phyloP scores from a whole-genome alignment of 2,113 vertebrate species.

The Pseudolaguvia tuberculata region DNA sequence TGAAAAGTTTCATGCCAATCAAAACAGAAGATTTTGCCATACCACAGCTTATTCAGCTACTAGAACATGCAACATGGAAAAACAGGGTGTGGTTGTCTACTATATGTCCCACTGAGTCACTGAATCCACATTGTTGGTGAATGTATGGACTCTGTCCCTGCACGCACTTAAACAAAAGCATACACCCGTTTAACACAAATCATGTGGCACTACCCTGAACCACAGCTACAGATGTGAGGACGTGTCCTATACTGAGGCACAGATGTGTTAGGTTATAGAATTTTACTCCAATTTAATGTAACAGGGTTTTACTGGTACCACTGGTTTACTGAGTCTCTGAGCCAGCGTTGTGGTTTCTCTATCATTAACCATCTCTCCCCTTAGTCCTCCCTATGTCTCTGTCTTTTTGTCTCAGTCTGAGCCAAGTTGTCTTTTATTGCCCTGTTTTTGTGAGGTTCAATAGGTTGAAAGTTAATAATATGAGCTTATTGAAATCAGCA shows the following conservation, averaged over 20 bases:
- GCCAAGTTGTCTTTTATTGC: conserved; percentile 20
- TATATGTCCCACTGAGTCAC: conserved; percentile 40
- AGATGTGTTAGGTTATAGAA: conserved; percentile 64
- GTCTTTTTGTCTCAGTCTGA: conserved; percentile 9
- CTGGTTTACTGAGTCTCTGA: conserved; percentile 39
- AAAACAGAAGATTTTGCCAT: conserved; percentile 17
- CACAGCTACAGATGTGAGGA: conserved; percentile 41
- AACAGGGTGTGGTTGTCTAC: conserved; percentile 48
- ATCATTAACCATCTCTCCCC: conserved; percentile 30
- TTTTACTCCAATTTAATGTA: conserved; percentile 60
- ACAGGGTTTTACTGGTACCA: conserved; percentile 59
- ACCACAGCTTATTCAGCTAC: conserved; percentile 26
- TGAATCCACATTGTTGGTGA: conserved; percentile 46
- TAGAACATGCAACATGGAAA: conserved; percentile 40
- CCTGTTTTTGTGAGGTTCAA: conserved; percentile 30
- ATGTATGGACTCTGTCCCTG: conserved; percentile 1
- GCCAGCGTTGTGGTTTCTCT: conserved; percentile 46
- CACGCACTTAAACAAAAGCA: not conserved
- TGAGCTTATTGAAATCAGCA: not conserved
- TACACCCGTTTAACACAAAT: conserved; percentile 14
- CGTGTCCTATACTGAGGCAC: conserved; percentile 32
- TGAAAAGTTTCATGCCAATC: conserved; percentile 24
- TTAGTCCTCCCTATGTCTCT: not conserved
- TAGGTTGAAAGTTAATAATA: conserved; percentile 8
- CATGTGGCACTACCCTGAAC: conserved; percentile 39